phyloP scores from a whole-genome alignment of 2,888 invertebrate species.

The Norana najaformis region DNA sequence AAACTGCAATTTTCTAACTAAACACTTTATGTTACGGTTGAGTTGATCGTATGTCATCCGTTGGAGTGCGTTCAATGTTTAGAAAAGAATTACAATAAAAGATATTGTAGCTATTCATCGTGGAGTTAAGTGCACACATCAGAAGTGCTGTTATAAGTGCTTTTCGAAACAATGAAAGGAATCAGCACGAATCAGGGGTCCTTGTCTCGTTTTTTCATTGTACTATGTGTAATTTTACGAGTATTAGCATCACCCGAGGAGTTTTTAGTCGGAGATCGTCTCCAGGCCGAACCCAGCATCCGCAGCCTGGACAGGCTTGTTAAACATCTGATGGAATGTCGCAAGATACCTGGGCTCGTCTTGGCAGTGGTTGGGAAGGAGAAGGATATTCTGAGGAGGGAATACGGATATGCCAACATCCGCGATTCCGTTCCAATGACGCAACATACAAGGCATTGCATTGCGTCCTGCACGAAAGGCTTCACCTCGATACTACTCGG shows the following conservation, averaged over 20 bases:
- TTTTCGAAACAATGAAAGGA: neutral
- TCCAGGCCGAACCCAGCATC: neutral
- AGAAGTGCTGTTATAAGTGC: neutral
- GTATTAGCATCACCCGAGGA: neutral
- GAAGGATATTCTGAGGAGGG: neutral
- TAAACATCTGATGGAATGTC: constrained; percentile 19
- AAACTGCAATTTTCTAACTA: neutral
- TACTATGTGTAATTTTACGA: neutral
- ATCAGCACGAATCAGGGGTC: neutral
- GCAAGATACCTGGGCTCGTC: constrained; percentile 17
- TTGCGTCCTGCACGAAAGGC: constrained; percentile 31
- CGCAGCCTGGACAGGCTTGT: neutral
- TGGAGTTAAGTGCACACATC: neutral
- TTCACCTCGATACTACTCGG: constrained; percentile 28
- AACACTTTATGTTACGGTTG: neutral
- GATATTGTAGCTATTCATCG: neutral
- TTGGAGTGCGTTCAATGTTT: neutral
- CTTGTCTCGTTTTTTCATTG: neutral
- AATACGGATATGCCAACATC: constrained; percentile 29
- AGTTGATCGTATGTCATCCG: neutral
- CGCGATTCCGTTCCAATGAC: neutral
- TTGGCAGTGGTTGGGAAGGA: neutral
- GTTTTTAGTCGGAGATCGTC: neutral
- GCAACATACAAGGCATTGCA: constrained; percentile 6
- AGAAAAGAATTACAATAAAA: neutral